Evolutionary conservation across 2,888 invertebrate species (phyloP).

Genomic region (Pseudeuparius sepicola): DNA sequence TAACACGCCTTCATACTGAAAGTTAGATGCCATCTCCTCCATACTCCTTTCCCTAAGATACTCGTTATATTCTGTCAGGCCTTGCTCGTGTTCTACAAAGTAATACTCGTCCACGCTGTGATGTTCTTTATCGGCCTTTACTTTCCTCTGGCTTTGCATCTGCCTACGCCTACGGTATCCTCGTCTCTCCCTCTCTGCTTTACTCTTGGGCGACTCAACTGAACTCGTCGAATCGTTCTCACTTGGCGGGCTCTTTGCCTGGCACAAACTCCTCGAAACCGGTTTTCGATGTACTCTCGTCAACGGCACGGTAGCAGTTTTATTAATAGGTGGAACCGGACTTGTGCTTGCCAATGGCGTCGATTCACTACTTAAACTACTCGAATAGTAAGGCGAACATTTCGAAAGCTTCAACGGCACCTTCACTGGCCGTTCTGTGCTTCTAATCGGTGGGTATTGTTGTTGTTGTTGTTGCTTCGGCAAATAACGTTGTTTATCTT

Average conservation of each 20-base stretch:
- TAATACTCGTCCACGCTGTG: slow-evolving; percentile 36
- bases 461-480: slow-evolving; percentile 30
- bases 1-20: slow-evolving; percentile 32
- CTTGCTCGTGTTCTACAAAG: slow-evolving; percentile 32
- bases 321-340: slow-evolving; percentile 53
- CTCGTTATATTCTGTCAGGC: slow-evolving; percentile 33
- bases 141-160: slow-evolving; percentile 44
- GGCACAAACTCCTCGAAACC: slow-evolving; percentile 48
- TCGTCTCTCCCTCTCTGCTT: slow-evolving; percentile 44
- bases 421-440: slow-evolving; percentile 38
- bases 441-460: slow-evolving; percentile 26
- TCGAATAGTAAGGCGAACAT: slow-evolving; percentile 67
- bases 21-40: slow-evolving; percentile 35
- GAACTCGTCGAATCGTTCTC: slow-evolving; percentile 69
- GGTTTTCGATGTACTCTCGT: slow-evolving; percentile 40
- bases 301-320: slow-evolving; percentile 42
- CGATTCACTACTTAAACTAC: slow-evolving; percentile 64
- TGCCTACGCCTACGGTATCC: slow-evolving; percentile 61
- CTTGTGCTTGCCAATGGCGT: slow-evolving; percentile 53
- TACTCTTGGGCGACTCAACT: slow-evolving; percentile 53
- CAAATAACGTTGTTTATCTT: slow-evolving; percentile 34
- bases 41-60: slow-evolving; percentile 34
- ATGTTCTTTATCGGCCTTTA: slow-evolving; percentile 43
- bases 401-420: slow-evolving; percentile 49
- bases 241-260: slow-evolving; percentile 60